Percentiles rank a stretch among this genome's conserved stretches.
Conservation (phyloP, 2,888 invertebrate genomes). For the Nymphalis c-album region DNA sequence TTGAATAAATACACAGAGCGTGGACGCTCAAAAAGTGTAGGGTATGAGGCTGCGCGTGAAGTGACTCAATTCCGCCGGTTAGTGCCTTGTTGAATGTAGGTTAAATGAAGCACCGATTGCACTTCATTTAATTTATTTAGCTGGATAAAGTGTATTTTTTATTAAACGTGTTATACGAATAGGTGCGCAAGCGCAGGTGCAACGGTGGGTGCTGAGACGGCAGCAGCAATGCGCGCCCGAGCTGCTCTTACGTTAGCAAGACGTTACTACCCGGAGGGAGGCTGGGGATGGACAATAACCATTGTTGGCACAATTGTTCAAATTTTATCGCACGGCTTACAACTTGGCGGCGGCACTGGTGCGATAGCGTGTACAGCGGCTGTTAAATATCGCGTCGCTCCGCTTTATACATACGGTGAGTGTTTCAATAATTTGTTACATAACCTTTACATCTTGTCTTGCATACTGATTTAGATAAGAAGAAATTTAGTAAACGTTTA, state of each 20-base stretch:
- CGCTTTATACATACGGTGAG: constrained; percentile 85
- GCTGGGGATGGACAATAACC: constrained; percentile 92
- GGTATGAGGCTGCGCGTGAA: constrained; percentile 74
- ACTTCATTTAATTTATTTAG: background rate
- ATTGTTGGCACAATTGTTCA: constrained; percentile 87
- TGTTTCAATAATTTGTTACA: constrained; percentile 30
- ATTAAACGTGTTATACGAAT: constrained; percentile 52
- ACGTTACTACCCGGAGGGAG: constrained; percentile 93
- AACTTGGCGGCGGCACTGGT: constrained; percentile 85
- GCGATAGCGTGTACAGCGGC: constrained; percentile 84
- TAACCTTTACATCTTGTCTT: background rate
- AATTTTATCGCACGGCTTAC: constrained; percentile 87
- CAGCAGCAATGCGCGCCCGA: constrained; percentile 79
- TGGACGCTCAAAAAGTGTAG: constrained; percentile 78
- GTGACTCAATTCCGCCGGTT: constrained; percentile 78
- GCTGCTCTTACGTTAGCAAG: constrained; percentile 85
- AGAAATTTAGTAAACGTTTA: background rate
- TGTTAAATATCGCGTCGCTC: constrained; percentile 82
- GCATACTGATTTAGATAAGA: background rate
- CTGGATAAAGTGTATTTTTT: constrained; percentile 24
- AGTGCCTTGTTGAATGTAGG: constrained; percentile 49
- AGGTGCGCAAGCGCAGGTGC: constrained; percentile 80
- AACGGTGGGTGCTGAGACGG: constrained; percentile 71
- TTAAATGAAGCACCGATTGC: background rate
- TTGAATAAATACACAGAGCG: constrained; percentile 62